Evolutionary conservation across 2,888 invertebrate genomes (phyloP).

Genomic region (Andricus quercusramuli): DNA sequence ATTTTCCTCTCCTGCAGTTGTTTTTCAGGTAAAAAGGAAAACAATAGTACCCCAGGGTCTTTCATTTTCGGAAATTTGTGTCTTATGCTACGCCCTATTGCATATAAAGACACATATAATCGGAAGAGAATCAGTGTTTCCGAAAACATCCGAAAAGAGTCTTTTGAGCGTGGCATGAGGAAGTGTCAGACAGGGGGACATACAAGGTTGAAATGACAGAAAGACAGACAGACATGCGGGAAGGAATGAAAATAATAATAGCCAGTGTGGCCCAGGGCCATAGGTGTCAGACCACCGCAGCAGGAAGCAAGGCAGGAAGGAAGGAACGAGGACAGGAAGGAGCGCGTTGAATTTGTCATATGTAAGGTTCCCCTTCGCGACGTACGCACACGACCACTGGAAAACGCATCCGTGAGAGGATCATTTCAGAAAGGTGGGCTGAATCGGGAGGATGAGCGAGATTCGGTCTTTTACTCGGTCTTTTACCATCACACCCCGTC

Average conservation of each 20-base stretch:
- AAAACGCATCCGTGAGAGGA: constrained; percentile 54
- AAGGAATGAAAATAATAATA: constrained; percentile 77
- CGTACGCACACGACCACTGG: constrained; percentile 56
- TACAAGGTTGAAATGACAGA: constrained; percentile 56
- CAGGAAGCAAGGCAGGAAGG: constrained; percentile 60
- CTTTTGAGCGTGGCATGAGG: constrained; percentile 56
- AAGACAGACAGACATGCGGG: constrained; percentile 65
- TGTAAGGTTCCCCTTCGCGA: constrained; percentile 68
- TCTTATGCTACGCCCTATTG: background rate
- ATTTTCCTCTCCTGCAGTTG: too few species aligned
- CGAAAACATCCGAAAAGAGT: constrained; percentile 54
- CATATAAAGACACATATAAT: constrained; percentile 27
- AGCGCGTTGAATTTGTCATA: constrained; percentile 73
- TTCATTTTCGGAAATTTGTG: too few species aligned
- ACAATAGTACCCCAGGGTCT: too few species aligned
- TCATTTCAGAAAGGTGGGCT: constrained; percentile 56
- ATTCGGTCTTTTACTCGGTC: constrained; percentile 68
- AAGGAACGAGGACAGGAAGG: constrained; percentile 54
- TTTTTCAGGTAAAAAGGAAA: too few species aligned
- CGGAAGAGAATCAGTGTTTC: constrained; percentile 43
- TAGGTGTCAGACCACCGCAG: constrained; percentile 71
- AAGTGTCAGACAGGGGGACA: constrained; percentile 63
- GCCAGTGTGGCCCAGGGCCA: constrained; percentile 72
- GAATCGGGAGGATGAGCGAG: constrained; percentile 58
- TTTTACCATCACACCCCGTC: constrained; percentile 62